Base-by-base conservation (phyloP, 1,140 invertebrate species). In the Drosophila nebulosa region DNA sequence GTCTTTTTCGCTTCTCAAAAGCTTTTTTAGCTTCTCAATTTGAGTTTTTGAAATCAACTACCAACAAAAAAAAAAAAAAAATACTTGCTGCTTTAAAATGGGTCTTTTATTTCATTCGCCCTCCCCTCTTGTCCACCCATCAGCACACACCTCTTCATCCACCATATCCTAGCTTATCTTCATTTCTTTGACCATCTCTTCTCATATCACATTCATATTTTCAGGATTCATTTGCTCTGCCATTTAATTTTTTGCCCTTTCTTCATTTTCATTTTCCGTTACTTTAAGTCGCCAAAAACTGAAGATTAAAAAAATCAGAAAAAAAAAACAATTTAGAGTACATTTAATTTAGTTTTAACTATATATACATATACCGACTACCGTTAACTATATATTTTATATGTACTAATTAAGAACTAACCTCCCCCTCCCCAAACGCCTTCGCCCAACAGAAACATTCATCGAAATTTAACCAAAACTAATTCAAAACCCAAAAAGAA, bases 61-160 rank as follows among this genome's bases (percentile, higher is more conserved):
- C 30, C 30, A 32, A 27, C 26, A 22, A 36, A 30, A 22, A 35
- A 35, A 5, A 16, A 32, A 56, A 4, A 16, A 58, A 74, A 85
- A 71, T 78, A 86, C 81, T 86, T 86, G 81, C 81, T 86, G 81
- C 81, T 86, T 85, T 27, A 64, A 78, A 76, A 60, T 67, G 32
- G 81, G 81, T 74, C 78, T 86, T 86, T 86, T 80, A 73, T 77
- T 67, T 86, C 53, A 32, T 32, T 26, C 4, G 24, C 21, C 32
- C 32, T 4, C 59, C 18, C 26, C 21, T 1, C 5, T 9, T 22
- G 10, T 4, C n/a, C 55, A 16, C 59, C 14, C 35, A 16, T 3
- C 3, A 24, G 4, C 2, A 24, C 24, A 4, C n/a, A 2, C 35
- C 4, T 1, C 2, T 3, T 12, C 35, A 36, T 12, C 35, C 4